Evolutionary conservation across 2,113 vertebrate genomes (phyloP), one percentile per base, ranked within the genome.

Genomic region (Nibea coibor): DNA sequence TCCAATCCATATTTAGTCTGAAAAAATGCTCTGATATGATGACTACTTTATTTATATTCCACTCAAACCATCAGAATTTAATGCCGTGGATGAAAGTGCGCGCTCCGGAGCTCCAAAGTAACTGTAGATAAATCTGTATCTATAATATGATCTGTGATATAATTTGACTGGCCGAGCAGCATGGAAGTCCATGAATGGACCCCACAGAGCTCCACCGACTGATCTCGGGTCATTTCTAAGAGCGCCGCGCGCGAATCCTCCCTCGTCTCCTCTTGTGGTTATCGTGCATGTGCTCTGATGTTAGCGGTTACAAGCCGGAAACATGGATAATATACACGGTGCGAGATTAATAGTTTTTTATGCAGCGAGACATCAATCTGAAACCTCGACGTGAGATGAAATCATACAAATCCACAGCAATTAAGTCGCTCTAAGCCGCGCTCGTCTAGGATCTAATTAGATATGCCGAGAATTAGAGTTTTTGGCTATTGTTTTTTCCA

Each of bases 71-170:
- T 74, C 61, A 63, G 53, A 45, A n/a, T 79, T 81, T 26, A 77
- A 67, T 80, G 47, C 64, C 35, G 48, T 3, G 63, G 65, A 88
- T 84, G 56, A 87, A 86, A 84, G 70, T 47, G 66, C 72, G 80
- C 78, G 53, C 57, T 73, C 54, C 70, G 51, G 57, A 59, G 47
- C 59, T 2, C 19, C 43, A 57, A 68, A 75, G 12, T 72, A 64
- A 73, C 64, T 42, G 6, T 8, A 19, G 50, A 78, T 57, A 65
- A 19, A 74, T 77, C 58, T 80, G 47, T 74, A 76, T 80, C 59
- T 82, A 70, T 71, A 75, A 71, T 72, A 58, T 58, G 53, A 85
- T 85, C 26, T 83, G 48, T 68, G 65, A 83, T 77, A 56, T 81
- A 15, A 80, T 71, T 35, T 11, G 1, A 47, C 63, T 62, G 70